Evolutionary conservation across 2,113 vertebrate genomes (phyloP), one percentile per base, ranked within the genome.

Genomic region (Rhipidura dahli): DNA sequence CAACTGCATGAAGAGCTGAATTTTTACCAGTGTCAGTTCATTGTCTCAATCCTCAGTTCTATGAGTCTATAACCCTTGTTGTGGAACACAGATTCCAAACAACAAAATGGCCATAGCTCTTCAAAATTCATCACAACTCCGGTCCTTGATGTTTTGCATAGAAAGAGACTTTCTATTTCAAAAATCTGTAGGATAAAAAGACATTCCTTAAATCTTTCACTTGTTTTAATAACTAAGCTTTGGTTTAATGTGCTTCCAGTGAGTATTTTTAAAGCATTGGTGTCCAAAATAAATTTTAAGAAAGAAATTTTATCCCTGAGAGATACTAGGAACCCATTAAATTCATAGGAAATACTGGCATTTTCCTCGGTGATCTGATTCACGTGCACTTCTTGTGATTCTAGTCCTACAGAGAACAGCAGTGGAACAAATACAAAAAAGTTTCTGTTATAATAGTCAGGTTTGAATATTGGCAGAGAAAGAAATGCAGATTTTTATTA

Each of bases 141-240:
- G 64, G 3, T 51, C 68, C 59, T 76, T 10, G 11, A 65, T 78
- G 27, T 50, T 94, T 85, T 88, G 82, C 44, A 72, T 81, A 91
- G 66, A 35, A 71, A 59, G 65, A 83, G 11, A 45, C 6, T 39
- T 85, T 50, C 23, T 78, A 12, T 91, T 96, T 92, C 54, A 63
- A 94, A 97, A 92, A 49, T 90, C 50, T 65, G 33, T 72, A 49
- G 50, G 56, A 33, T 77, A 90, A 92, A 92, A 80, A 69, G 75
- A 47, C 68, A 65, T 77, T 79, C 44, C 59, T 96, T 80, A 82
- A 93, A 92, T 73, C 50, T 68, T 95, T 79, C 24, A 35, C 61
- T 94, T 93, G 27, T 71, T 91, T 87, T 88, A 91, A 90, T 75
- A 65, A 83, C 31, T 45, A 83, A 83, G 33, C 22, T 72, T 89